Percentiles rank a stretch among this genome's conserved stretches.
Conservation (phyloP, 2,113 vertebrate genomes). For the Scomber japonicus region DNA sequence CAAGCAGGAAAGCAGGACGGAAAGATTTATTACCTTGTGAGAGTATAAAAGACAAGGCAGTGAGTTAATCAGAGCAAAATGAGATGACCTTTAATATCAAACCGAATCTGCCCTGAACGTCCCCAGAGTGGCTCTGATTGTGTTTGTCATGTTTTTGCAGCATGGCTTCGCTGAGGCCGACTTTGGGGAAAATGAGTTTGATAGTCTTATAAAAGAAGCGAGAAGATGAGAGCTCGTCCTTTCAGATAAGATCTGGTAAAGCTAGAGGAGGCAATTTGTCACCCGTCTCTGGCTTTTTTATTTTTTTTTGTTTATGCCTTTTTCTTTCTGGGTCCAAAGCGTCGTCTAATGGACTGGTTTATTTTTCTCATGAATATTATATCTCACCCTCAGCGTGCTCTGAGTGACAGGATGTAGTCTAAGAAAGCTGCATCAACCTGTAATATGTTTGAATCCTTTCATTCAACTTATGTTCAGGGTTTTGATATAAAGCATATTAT, state of each 20-base stretch:
- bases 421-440: not conserved
- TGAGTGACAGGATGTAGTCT: not conserved
- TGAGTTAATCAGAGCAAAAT: constrained; percentile 59
- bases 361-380: constrained; percentile 19
- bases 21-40: constrained; percentile 47
- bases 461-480: no score
- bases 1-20: not conserved
- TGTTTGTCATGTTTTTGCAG: constrained; percentile 64
- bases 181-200: constrained; percentile 45
- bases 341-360: constrained; percentile 12
- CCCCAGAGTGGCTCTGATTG: constrained; percentile 32
- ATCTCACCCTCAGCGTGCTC: constrained; percentile 1
- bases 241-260: constrained; percentile 46
- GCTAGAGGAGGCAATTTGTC: constrained; percentile 53
- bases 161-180: constrained; percentile 5
- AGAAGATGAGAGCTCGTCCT: constrained; percentile 53
- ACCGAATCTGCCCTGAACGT: constrained; percentile 21
- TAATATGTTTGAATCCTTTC: not conserved
- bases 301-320: constrained; percentile 38
- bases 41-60: constrained; percentile 32
- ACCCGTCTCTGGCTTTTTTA: constrained; percentile 37
- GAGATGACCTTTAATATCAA: constrained; percentile 72
- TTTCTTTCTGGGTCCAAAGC: constrained; percentile 1
- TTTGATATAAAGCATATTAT: no score
- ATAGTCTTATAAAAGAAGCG: constrained; percentile 55